Conservation (phyloP, 92 coral and sea anemone species). For the Meandrina meandrites region DNA sequence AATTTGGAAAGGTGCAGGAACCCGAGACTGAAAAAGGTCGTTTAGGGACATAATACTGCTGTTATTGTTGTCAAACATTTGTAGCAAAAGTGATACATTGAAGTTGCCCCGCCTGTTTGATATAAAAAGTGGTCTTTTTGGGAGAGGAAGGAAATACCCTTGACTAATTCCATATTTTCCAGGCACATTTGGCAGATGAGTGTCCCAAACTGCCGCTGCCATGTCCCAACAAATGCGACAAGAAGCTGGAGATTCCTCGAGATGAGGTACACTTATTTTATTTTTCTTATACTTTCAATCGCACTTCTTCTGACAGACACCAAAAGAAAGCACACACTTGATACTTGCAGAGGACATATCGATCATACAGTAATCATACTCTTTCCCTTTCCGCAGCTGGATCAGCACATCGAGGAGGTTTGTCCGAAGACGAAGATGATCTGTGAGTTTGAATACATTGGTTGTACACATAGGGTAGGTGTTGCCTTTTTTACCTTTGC, state of each 20-base stretch:
- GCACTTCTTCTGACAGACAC: too few species aligned
- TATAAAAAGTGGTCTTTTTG: neutral
- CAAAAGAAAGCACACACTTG: too few species aligned
- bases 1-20: too few species aligned
- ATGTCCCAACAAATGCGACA: constrained; percentile 90
- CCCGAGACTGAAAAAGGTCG: too few species aligned
- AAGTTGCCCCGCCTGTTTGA: too few species aligned
- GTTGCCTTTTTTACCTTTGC: too few species aligned
- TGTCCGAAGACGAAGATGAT: constrained; percentile 86
- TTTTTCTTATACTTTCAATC: neutral
- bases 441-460: constrained; percentile 79
- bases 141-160: neutral
- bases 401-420: constrained; percentile 80
- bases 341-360: too few species aligned
- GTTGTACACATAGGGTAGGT: constrained; percentile 86
- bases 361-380: too few species aligned
- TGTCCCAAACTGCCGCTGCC: constrained; percentile 86
- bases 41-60: too few species aligned
- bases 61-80: too few species aligned
- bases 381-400: constrained; percentile 59
- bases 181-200: constrained; percentile 70
- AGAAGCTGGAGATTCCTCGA: constrained; percentile 73
- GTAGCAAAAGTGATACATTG: neutral
- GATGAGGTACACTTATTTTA: constrained; percentile 66
- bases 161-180: neutral